Evolutionary conservation across 2,888 invertebrate genomes (phyloP), one percentile per base, ranked within the genome.

Genomic region (Syritta pipiens): DNA sequence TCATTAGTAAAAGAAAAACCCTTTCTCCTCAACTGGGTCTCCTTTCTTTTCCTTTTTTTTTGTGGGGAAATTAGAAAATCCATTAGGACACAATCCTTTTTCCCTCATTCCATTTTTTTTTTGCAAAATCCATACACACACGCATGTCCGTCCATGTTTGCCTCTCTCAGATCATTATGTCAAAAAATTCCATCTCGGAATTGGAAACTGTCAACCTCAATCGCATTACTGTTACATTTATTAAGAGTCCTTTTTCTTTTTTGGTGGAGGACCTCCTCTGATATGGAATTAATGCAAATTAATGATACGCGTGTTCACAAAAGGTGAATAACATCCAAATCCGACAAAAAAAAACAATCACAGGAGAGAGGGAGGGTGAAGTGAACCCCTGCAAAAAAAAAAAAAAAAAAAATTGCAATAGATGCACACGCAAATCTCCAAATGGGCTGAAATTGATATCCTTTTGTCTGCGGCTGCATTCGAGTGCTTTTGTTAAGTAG

Each of bases 231-330:
- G 60, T 68, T 44, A 79, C 79, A 79, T 79, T 79, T 79, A 74
- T 67, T 79, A 62, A 74, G 74, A 74, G 74, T 74, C 57, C 79
- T 57, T 74, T 20, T 51, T 9, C 42, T 35, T 65, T 67, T 51
- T 67, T 74, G 12, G 53, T 67, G 65, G 48, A 63, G 60, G 53
- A 82, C 37, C 19, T 83, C 85, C 84, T 84, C 85, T 87, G 88
- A 87, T 87, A 84, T 83, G 87, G 88, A 88, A 88, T 88, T 88
- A 88, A 88, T 88, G 86, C 87, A 87, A 87, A 88, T 88, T 88
- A 88, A 88, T 88, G 88, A 87, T 87, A 81, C 84, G 55, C 74
- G 72, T 81, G 75, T 79, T 76, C 59, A 71, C 67, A 74, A 62
- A 68, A 79, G 60, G 63, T 72, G 53, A 10, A 62, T 17, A 24